Conservation (phyloP, 2,888 invertebrate species). For the Diabrotica balteata region DNA sequence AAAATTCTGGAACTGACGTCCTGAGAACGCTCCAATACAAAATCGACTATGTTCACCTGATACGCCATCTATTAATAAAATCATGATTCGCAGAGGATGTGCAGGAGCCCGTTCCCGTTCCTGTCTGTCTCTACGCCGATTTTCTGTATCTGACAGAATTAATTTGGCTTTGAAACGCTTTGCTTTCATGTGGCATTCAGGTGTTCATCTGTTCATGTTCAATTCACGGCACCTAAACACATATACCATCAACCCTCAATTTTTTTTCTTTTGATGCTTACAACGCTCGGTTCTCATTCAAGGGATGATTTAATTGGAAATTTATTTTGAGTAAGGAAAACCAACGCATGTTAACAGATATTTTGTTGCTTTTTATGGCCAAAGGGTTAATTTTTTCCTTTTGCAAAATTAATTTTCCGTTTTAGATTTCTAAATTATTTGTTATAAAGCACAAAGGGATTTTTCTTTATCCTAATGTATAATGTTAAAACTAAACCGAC, state of each 20-base stretch:
- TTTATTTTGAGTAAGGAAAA: slow-evolving; percentile 24
- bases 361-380: background rate
- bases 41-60: slow-evolving; percentile 47
- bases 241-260: slow-evolving; percentile 22
- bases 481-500: too few relatives aligned
- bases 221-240: slow-evolving; percentile 34
- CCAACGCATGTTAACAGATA: slow-evolving; percentile 6
- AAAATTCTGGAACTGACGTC: slow-evolving; percentile 49
- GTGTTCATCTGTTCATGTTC: slow-evolving; percentile 45
- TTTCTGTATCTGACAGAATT: slow-evolving; percentile 51
- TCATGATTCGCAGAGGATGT: slow-evolving; percentile 46
- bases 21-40: slow-evolving; percentile 46
- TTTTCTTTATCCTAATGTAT: too few relatives aligned
- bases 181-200: slow-evolving; percentile 48
- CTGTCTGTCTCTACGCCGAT: slow-evolving; percentile 36
- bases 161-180: slow-evolving; percentile 50
- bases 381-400: too few relatives aligned
- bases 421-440: too few relatives aligned
- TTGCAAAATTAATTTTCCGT: too few relatives aligned
- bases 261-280: slow-evolving; percentile 29
- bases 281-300: slow-evolving; percentile 13
- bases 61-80: slow-evolving; percentile 53
- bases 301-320: slow-evolving; percentile 25
- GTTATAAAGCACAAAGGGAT: too few relatives aligned
- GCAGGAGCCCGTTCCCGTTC: slow-evolving; percentile 29